phyloP scores from a whole-genome alignment of 2,888 invertebrate species.

The Parnassius smintheus region DNA sequence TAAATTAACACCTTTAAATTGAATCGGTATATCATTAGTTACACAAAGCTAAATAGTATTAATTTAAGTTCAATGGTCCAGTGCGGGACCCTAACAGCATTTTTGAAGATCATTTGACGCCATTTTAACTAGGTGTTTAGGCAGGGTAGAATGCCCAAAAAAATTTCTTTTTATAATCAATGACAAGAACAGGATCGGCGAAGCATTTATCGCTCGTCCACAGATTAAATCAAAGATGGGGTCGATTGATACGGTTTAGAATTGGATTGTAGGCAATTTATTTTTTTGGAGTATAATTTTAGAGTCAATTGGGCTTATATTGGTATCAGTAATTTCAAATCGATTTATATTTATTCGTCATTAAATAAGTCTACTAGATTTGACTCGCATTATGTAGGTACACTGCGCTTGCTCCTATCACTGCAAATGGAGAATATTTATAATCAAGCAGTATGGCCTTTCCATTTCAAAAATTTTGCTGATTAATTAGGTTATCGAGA shows the following conservation, averaged over 20 bases:
- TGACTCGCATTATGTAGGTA: too few species aligned
- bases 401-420: too few species aligned
- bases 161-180: constrained; percentile 8
- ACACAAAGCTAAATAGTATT: too few species aligned
- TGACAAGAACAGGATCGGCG: constrained; percentile 6
- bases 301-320: constrained; percentile 9
- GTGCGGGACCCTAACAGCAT: neutral
- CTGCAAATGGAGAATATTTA: too few species aligned
- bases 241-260: constrained; percentile 9
- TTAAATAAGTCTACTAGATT: neutral
- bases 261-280: constrained; percentile 5
- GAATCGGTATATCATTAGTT: too few species aligned
- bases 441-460: too few species aligned
- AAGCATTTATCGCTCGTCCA: constrained; percentile 11
- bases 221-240: constrained; percentile 25
- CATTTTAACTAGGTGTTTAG: constrained; percentile 3
- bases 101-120: constrained; percentile 1
- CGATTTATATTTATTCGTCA: neutral
- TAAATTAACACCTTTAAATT: too few species aligned
- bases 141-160: constrained; percentile 3
- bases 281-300: constrained; percentile 7
- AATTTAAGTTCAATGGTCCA: neutral
- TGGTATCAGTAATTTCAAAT: constrained; percentile 15
- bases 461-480: too few species aligned
- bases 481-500: too few species aligned